Conservation (phyloP, 2,113 vertebrate species). For the Pipra filicauda region DNA sequence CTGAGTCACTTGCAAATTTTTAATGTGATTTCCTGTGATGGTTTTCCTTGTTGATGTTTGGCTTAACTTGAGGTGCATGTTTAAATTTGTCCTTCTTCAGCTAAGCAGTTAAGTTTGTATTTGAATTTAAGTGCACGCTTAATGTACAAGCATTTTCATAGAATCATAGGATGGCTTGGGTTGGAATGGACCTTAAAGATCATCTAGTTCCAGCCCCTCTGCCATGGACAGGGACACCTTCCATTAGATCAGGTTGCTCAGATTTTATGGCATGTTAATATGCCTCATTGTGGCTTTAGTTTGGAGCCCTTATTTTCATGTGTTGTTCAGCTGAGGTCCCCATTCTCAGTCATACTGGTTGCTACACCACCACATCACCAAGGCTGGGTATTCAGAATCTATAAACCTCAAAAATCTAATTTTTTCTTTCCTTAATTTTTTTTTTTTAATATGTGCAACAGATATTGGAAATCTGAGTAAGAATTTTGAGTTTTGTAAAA, state of each 20-base stretch:
- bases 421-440: neutral
- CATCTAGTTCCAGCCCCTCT: neutral
- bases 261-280: neutral
- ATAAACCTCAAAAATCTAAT: neutral
- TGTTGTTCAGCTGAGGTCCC: neutral
- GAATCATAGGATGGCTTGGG: neutral
- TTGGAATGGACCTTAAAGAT: neutral
- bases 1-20: neutral
- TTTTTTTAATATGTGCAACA: neutral
- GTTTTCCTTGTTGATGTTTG: neutral
- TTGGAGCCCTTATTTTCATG: neutral
- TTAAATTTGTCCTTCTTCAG: neutral
- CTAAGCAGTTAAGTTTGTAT: neutral
- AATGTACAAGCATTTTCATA: neutral
- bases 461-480: neutral
- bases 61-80: neutral
- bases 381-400: neutral
- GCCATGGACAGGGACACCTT: neutral
- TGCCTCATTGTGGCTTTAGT: neutral
- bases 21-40: neutral
- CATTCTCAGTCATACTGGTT: fast-evolving
- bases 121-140: neutral
- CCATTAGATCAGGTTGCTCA: neutral
- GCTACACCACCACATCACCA: neutral
- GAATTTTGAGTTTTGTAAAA: neutral